These are phyloP conservation scores for Corythornis madagascariensis DNA, from an alignment of 2,113 vertebrate species.

Conservation along the genomic window DNA sequence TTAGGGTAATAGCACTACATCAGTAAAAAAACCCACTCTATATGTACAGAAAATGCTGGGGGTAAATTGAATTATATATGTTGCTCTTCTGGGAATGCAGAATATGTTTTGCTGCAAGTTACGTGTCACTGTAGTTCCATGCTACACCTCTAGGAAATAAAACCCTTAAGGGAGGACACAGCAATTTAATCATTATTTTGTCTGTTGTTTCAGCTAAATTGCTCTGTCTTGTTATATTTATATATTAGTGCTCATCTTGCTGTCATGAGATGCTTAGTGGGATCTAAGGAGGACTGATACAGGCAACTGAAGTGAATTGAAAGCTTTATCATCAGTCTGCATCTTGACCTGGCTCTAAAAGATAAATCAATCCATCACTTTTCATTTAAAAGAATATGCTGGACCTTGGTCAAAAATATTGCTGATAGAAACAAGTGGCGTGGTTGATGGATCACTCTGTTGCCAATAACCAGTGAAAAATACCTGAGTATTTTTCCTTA, in stretches of 20 bases:
- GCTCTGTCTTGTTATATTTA: not conserved
- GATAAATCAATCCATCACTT: not conserved
- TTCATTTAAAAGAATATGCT: slow-evolving; percentile 24
- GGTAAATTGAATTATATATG: not conserved
- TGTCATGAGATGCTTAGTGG: not conserved
- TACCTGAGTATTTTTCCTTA: not conserved
- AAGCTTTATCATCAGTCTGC: not conserved
- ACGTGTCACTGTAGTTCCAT: not conserved
- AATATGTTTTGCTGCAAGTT: not conserved
- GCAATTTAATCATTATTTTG: not conserved
- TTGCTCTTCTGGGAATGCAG: not conserved
- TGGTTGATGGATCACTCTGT: not conserved
- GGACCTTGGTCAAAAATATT: not conserved
- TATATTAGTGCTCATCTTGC: not conserved
- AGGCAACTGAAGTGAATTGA: not conserved
- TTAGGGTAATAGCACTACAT: not conserved
- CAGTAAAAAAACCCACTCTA: not conserved
- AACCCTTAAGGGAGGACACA: not conserved
- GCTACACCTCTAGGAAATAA: not conserved
- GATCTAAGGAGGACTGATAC: not conserved
- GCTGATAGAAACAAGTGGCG: not conserved
- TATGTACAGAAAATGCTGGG: not conserved
- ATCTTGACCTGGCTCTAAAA: not conserved
- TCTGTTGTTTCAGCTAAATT: slow-evolving; percentile 1
- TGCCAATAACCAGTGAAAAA: not conserved